Conservation (phyloP, 2,888 invertebrate species). For the Myopa testacea region DNA sequence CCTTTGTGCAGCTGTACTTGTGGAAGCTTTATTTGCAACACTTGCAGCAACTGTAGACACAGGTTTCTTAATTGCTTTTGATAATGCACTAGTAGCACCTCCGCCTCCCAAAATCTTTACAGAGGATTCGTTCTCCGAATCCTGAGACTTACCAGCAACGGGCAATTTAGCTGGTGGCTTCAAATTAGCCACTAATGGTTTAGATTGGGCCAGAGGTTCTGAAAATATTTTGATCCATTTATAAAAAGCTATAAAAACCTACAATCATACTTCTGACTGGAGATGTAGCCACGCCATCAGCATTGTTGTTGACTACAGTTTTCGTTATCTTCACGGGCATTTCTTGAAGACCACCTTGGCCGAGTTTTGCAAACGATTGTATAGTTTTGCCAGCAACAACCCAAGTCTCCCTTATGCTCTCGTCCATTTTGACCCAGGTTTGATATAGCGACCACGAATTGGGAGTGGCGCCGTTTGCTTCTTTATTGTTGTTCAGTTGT, state of each 20-base stretch:
- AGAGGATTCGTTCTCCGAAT: slow-evolving; percentile 57
- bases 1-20: slow-evolving; percentile 30
- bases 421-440: slow-evolving; percentile 85
- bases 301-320: slow-evolving; percentile 65
- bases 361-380: slow-evolving; percentile 77
- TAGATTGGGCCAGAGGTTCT: slow-evolving; percentile 53
- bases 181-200: slow-evolving; percentile 51
- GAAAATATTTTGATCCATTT: slow-evolving; percentile 20
- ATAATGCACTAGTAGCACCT: slow-evolving; percentile 38
- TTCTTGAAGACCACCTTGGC: slow-evolving; percentile 66
- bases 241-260: neutral
- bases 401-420: slow-evolving; percentile 81
- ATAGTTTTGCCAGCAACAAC: slow-evolving; percentile 83
- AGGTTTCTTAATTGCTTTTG: slow-evolving; percentile 51
- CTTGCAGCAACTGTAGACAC: slow-evolving; percentile 30
- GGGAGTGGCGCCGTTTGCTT: slow-evolving; percentile 69
- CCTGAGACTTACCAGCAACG: slow-evolving; percentile 51
- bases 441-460: slow-evolving; percentile 86
- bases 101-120: slow-evolving; percentile 44
- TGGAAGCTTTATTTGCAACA: slow-evolving; percentile 40
- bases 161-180: slow-evolving; percentile 54
- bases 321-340: slow-evolving; percentile 69
- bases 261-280: slow-evolving; percentile 58
- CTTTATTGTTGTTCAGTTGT: slow-evolving; percentile 67
- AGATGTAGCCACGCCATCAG: slow-evolving; percentile 49